Conservation (phyloP, 2,113 vertebrate species). For the Orthonyx spaldingii region DNA sequence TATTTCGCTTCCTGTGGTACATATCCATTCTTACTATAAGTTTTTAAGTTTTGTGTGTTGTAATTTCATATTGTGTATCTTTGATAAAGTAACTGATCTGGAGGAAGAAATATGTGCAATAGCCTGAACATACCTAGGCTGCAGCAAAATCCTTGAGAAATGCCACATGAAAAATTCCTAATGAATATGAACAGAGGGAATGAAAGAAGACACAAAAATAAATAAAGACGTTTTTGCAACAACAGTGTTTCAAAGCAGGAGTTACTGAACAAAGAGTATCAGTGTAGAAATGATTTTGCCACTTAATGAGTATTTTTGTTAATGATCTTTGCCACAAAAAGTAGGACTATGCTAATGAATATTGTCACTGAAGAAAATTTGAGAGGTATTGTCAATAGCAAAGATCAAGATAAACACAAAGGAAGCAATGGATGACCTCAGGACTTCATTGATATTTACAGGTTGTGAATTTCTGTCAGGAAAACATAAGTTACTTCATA, state of each 20-base stretch:
- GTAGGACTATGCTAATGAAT: neutral
- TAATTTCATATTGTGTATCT: neutral
- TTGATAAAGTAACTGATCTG: neutral
- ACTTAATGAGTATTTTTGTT: neutral
- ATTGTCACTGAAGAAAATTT: neutral
- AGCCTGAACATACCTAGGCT: neutral
- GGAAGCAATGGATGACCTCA: neutral
- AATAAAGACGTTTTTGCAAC: neutral
- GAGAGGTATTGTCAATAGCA: neutral
- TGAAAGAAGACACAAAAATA: neutral
- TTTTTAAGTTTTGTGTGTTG: neutral
- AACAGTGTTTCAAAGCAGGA: neutral
- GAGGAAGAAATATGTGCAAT: neutral
- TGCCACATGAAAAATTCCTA: neutral
- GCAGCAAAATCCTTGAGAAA: neutral
- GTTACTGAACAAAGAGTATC: neutral
- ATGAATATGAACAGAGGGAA: neutral
- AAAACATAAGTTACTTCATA: neutral
- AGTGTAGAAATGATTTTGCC: neutral
- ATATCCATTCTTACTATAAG: neutral
- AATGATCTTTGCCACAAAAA: neutral
- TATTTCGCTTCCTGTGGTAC: neutral
- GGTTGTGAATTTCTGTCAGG: neutral
- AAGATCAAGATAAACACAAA: neutral
- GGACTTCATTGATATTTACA: neutral